Evolutionary conservation across 37 sponge, comb jelly and placozoan genomes (phyloP).

Genomic region (Haliclona indistincta): DNA sequence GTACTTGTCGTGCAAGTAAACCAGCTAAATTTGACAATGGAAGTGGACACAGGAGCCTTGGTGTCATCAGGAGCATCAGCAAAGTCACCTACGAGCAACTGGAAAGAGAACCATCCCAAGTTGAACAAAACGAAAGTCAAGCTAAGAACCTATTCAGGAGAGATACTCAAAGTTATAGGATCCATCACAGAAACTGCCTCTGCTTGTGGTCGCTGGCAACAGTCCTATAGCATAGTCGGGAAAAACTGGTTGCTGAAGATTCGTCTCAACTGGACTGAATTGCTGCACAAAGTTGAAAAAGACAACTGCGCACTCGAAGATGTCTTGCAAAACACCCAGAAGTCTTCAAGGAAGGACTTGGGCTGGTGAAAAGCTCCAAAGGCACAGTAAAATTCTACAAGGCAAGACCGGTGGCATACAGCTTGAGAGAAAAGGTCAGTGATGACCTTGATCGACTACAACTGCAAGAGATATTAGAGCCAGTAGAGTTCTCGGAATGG

Average conservation of each 20-base stretch:
- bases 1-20: no score
- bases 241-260: no score
- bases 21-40: no score
- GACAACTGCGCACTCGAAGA: no score
- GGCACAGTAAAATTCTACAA: background rate
- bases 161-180: background rate
- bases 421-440: background rate
- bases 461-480: background rate
- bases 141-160: background rate
- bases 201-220: no score
- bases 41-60: background rate
- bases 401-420: background rate
- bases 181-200: no score
- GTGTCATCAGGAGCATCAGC: no score
- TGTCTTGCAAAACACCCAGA: background rate
- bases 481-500: conserved; percentile 14
- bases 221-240: no score
- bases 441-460: background rate
- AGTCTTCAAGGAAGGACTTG: background rate
- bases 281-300: no score
- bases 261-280: no score
- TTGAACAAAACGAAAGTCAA: background rate
- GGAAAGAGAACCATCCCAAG: no score
- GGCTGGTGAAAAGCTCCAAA: background rate
- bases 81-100: no score